Evolutionary conservation across 2,113 vertebrate genomes (phyloP).

Genomic region (Pristiophorus japonicus): DNA sequence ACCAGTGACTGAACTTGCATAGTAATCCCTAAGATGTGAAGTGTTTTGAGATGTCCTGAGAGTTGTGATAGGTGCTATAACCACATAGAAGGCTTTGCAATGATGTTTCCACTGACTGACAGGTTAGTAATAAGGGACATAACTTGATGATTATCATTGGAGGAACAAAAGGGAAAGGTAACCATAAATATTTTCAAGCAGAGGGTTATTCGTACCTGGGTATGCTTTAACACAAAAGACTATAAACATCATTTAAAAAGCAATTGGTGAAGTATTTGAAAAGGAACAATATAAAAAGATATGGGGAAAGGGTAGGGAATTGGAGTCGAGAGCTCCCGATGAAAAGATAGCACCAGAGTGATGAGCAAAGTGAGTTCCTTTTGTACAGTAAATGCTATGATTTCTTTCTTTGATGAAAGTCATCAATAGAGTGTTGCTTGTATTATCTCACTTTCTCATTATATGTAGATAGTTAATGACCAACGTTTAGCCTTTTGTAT

Average conservation of each 20-base stretch:
- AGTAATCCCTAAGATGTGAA: neutral
- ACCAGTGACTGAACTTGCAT: neutral
- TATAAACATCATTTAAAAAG: neutral
- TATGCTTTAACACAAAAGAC: neutral
- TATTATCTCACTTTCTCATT: neutral
- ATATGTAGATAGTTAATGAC: neutral
- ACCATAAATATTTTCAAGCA: neutral
- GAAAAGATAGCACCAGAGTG: too few species aligned
- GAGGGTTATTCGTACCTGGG: neutral
- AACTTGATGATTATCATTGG: neutral
- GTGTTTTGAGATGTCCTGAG: neutral
- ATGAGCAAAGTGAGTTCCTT: neutral
- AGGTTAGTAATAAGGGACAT: neutral
- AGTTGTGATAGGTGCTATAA: neutral
- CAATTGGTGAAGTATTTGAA: neutral
- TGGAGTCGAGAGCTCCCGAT: neutral
- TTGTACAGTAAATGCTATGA: neutral
- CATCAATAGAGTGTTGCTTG: neutral
- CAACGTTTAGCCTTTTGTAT: neutral
- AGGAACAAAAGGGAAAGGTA: neutral
- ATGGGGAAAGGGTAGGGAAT: neutral
- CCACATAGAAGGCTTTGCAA: neutral
- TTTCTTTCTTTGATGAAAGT: neutral
- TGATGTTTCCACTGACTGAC: neutral
- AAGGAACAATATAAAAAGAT: neutral